These are phyloP conservation scores for honey bee (Apis mellifera) DNA, from an alignment of 1,140 invertebrate genomes.

Conservation along the genomic window Amel_HAv3.1 CM009936.2:5822001-5822500, in stretches of 20 bases:
- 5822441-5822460: constrained; percentile 6
- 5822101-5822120: too few relatives aligned
- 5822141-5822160: constrained; percentile 58
- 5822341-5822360: constrained; percentile 58
- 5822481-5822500: background rate
- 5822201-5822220: too few relatives aligned
- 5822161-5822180: constrained; percentile 52
- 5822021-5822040: too few relatives aligned
- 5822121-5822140: constrained; percentile 59
- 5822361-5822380: constrained; percentile 18
- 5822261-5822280: constrained; percentile 49
- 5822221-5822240: constrained; percentile 59
- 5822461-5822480: too few relatives aligned
- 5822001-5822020: too few relatives aligned
- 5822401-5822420: constrained; percentile 6
- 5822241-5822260: constrained; percentile 7
- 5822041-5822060: too few relatives aligned
- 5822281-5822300: constrained; percentile 58
- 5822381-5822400: constrained; percentile 12
- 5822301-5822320: constrained; percentile 66
- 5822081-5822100: too few relatives aligned
- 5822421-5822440: background rate
- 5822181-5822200: constrained; percentile 33
- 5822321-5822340: constrained; percentile 57
- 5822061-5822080: too few relatives aligned